Evolutionary conservation across 1,140 invertebrate species (phyloP).

Genomic region (Venustaconcha ellipsiformis): DNA sequence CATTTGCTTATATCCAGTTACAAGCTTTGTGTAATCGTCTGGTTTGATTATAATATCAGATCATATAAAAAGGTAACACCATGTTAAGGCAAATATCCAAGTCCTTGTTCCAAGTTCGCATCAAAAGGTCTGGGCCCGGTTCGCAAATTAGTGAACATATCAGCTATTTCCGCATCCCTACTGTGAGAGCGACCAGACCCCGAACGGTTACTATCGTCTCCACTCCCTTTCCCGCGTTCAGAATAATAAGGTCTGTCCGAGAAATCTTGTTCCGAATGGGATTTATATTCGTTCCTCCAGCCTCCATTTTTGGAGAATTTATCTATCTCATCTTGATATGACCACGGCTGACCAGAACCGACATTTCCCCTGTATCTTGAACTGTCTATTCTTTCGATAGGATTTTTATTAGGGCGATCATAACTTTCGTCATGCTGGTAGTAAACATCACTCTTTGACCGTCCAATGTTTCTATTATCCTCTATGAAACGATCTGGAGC

Average conservation of each 20-base stretch:
- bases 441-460: slow-evolving; percentile 23
- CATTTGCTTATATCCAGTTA: too few species aligned
- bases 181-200: slow-evolving; percentile 1
- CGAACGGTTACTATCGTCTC: background rate
- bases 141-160: slow-evolving; percentile 26
- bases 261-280: too few species aligned
- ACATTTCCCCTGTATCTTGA: background rate
- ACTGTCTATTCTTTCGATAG: background rate
- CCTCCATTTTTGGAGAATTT: slow-evolving; percentile 18
- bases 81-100: slow-evolving; percentile 28
- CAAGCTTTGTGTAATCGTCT: too few species aligned
- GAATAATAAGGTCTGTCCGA: too few species aligned
- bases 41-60: too few species aligned
- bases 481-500: background rate
- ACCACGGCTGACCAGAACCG: slow-evolving; percentile 14
- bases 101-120: slow-evolving; percentile 20
- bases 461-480: background rate
- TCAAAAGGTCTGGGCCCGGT: slow-evolving; percentile 5
- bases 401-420: background rate
- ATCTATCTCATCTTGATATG: slow-evolving; percentile 23
- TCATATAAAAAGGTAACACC: background rate
- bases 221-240: too few species aligned
- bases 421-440: background rate
- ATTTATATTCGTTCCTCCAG: background rate
- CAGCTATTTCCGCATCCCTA: slow-evolving; percentile 21